A percentile compares a stretch with the other conserved stretches of the same genome.
These are phyloP conservation scores for Drosophila borealis DNA, from an alignment of 2,888 invertebrate genomes.

Conservation along the genomic window DNA sequence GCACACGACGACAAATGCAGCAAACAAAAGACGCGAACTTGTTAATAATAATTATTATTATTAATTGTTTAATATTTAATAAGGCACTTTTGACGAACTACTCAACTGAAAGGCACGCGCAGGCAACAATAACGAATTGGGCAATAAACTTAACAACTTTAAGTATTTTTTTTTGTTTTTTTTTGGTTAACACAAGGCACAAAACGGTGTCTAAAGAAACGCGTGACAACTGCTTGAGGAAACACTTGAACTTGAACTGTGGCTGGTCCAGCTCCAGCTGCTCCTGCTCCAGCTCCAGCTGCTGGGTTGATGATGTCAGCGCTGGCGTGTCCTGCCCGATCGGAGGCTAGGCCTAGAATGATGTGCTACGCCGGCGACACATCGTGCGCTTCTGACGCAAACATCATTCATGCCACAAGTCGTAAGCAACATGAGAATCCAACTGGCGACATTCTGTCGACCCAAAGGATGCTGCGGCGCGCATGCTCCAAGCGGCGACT, in stretches of 20 bases:
- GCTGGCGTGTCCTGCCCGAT: constrained; percentile 83
- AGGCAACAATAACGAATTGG: constrained; percentile 36
- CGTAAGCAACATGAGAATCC: constrained; percentile 73
- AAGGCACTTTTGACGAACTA: constrained; percentile 61
- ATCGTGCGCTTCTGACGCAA: constrained; percentile 83
- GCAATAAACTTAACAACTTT: constrained; percentile 58
- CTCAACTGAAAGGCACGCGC: constrained; percentile 49
- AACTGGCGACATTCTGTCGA: constrained; percentile 52
- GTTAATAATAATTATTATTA: constrained; percentile 8
- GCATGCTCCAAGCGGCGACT: constrained; percentile 72
- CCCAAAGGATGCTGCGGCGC: constrained; percentile 47
- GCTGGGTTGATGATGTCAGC: constrained; percentile 49
- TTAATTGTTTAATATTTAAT: constrained; percentile 8
- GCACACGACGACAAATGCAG: constrained; percentile 65
- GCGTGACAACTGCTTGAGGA: constrained; percentile 35
- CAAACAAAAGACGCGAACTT: constrained; percentile 40
- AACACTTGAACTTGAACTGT: constrained; percentile 38
- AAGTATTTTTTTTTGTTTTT: background rate
- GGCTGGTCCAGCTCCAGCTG: constrained; percentile 4
- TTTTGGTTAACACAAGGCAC: constrained; percentile 59
- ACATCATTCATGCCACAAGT: constrained; percentile 82
- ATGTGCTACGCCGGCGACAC: constrained; percentile 84
- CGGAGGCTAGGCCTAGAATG: constrained; percentile 86
- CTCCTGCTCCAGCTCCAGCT: constrained; percentile 9
- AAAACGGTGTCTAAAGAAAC: constrained; percentile 59